Conservation (phyloP, 2,797 vertebrate genomes). For the Poecilia gillii region DNA sequence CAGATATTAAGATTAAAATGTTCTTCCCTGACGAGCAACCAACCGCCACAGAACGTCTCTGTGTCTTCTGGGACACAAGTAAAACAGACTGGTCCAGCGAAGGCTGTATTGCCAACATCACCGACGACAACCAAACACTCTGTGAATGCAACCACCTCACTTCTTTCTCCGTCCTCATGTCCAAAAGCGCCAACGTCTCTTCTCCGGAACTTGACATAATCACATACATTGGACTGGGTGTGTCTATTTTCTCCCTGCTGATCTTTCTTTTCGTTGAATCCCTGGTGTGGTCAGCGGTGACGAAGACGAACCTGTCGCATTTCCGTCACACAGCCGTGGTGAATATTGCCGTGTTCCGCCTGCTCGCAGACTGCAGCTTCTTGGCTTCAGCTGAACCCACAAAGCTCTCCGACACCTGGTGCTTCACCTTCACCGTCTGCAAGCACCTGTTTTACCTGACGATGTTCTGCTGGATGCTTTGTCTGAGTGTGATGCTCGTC, state of each 20-base stretch:
- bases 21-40: slow-evolving; percentile 43
- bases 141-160: slow-evolving; percentile 83
- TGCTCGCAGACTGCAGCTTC: slow-evolving; percentile 77
- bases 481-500: slow-evolving; percentile 82
- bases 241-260: slow-evolving; percentile 79
- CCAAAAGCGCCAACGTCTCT: slow-evolving; percentile 26
- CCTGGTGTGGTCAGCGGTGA: slow-evolving; percentile 81
- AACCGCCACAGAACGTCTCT: neutral
- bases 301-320: slow-evolving; percentile 82
- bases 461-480: slow-evolving; percentile 86
- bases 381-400: slow-evolving; percentile 59
- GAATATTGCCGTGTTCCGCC: slow-evolving; percentile 81
- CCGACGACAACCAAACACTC: slow-evolving; percentile 9
- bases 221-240: slow-evolving; percentile 73
- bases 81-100: slow-evolving; percentile 44
- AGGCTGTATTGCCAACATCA: slow-evolving; percentile 61
- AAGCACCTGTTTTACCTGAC: slow-evolving; percentile 83
- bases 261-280: slow-evolving; percentile 79
- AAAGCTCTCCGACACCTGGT: slow-evolving; percentile 30
- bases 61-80: slow-evolving; percentile 78
- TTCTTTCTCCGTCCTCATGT: slow-evolving; percentile 82
- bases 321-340: slow-evolving; percentile 84
- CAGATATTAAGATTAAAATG: slow-evolving; percentile 54
- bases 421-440: slow-evolving; percentile 66
- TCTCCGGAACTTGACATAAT: slow-evolving; percentile 54